A percentile compares a stretch with the other conserved stretches of the same genome.
These are phyloP conservation scores for Coreoperca whiteheadi DNA, from an alignment of 2,113 vertebrate genomes.

Conservation along the genomic window DNA sequence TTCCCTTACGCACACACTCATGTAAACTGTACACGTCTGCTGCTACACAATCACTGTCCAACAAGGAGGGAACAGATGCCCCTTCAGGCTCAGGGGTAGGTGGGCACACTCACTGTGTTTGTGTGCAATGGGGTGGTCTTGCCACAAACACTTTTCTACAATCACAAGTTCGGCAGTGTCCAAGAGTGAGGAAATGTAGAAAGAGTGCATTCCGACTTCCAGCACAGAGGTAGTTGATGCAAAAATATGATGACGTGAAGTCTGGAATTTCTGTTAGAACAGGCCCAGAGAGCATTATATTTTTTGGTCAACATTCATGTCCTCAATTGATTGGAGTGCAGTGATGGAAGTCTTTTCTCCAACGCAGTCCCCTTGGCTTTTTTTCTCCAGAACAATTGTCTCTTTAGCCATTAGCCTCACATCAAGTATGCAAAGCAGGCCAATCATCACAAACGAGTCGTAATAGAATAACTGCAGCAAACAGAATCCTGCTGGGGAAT, in stretches of 20 bases:
- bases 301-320: constrained; percentile 35
- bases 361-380: constrained; percentile 48
- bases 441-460: constrained; percentile 66
- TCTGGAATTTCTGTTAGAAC: constrained; percentile 34
- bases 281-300: constrained; percentile 71
- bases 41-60: constrained; percentile 51
- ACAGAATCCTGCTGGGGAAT: constrained; percentile 56
- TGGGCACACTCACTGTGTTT: constrained; percentile 37
- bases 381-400: constrained; percentile 63
- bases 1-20: background rate
- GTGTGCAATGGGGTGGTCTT: constrained; percentile 51
- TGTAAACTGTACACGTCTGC: background rate
- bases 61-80: constrained; percentile 53
- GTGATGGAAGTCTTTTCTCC: constrained; percentile 27
- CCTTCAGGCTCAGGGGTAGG: constrained; percentile 54
- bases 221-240: constrained; percentile 37
- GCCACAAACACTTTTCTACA: constrained; percentile 47
- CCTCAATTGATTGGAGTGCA: constrained; percentile 35
- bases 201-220: constrained; percentile 37
- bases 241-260: constrained; percentile 35
- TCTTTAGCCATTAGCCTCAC: constrained; percentile 70
- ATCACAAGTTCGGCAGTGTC: constrained; percentile 34
- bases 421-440: constrained; percentile 83
- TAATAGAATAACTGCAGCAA: constrained; percentile 62
- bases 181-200: constrained; percentile 42